A percentile compares a stretch with the other conserved stretches of the same genome.
Evolutionary conservation across 2,888 invertebrate genomes (phyloP).

Genomic region (Deilephila elpenor): DNA sequence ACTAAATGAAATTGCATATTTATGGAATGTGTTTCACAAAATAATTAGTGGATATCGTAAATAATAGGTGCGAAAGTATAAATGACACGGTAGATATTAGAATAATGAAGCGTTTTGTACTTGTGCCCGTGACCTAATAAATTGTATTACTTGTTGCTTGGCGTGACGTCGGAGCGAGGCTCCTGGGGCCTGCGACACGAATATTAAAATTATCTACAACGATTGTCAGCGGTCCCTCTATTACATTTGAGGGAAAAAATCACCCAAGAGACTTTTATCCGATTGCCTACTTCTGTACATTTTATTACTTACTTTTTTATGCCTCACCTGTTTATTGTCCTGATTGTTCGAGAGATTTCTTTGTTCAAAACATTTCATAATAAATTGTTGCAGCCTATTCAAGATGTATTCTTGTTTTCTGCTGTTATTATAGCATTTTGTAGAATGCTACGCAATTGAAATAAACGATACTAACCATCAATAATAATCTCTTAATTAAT

Average conservation of each 20-base stretch:
- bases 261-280: constrained; percentile 72
- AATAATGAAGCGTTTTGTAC: not conserved
- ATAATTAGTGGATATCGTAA: not conserved
- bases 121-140: constrained; percentile 56
- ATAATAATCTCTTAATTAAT: too few species aligned
- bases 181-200: constrained; percentile 63
- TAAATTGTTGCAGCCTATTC: not conserved
- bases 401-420: too few species aligned
- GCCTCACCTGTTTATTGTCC: constrained; percentile 20
- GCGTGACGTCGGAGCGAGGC: constrained; percentile 60
- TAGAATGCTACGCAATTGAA: too few species aligned
- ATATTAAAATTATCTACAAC: constrained; percentile 78
- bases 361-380: not conserved
- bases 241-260: constrained; percentile 69
- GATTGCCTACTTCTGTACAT: constrained; percentile 67
- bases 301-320: constrained; percentile 58
- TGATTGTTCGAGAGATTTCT: not conserved
- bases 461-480: too few species aligned
- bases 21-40: too few species aligned
- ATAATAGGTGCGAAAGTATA: not conserved
- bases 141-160: constrained; percentile 45
- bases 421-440: too few species aligned
- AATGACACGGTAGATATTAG: not conserved
- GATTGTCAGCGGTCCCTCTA: constrained; percentile 61
- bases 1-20: too few species aligned